A percentile compares a stretch with the other conserved stretches of the same genome.
These are phyloP conservation scores for Argyresthia goedartella DNA, from an alignment of 2,888 invertebrate species.

Conservation along the genomic window DNA sequence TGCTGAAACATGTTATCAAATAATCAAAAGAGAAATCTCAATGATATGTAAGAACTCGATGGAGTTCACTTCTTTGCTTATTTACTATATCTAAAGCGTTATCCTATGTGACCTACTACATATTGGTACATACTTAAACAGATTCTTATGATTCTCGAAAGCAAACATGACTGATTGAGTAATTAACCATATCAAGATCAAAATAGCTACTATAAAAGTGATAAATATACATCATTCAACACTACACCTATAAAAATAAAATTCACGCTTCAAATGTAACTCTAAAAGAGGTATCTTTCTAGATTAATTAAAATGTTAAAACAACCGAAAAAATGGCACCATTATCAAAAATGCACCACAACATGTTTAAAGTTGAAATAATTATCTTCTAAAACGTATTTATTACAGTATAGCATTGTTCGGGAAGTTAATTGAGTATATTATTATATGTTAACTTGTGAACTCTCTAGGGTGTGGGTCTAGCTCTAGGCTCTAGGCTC, in stretches of 20 bases:
- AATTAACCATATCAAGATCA: neutral
- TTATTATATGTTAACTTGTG: neutral
- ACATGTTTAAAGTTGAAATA: conserved; percentile 12
- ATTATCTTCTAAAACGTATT: neutral
- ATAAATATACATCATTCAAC: conserved; percentile 1
- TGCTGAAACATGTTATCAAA: conserved; percentile 36
- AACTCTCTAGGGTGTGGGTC: neutral
- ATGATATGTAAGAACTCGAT: conserved; percentile 68
- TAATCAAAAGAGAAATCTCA: conserved; percentile 67
- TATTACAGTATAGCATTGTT: neutral
- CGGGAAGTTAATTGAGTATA: conserved; percentile 2
- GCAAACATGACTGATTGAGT: neutral
- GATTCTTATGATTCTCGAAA: conserved; percentile 28
- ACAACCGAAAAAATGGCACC: conserved; percentile 67
- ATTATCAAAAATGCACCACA: conserved; percentile 50
- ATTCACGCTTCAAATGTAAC: conserved; percentile 7
- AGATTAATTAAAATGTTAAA: conserved; percentile 41
- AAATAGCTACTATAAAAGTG: neutral
- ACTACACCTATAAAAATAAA: conserved; percentile 9
- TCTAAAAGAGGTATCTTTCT: conserved; percentile 36
- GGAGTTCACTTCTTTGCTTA: conserved; percentile 59
- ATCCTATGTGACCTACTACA: conserved; percentile 27
- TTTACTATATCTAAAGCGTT: conserved; percentile 62
- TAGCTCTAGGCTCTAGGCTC: too few species aligned
- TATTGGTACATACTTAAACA: conserved; percentile 46